phyloP scores from a whole-genome alignment of 2,113 vertebrate species.

The Gadus macrocephalus region DNA sequence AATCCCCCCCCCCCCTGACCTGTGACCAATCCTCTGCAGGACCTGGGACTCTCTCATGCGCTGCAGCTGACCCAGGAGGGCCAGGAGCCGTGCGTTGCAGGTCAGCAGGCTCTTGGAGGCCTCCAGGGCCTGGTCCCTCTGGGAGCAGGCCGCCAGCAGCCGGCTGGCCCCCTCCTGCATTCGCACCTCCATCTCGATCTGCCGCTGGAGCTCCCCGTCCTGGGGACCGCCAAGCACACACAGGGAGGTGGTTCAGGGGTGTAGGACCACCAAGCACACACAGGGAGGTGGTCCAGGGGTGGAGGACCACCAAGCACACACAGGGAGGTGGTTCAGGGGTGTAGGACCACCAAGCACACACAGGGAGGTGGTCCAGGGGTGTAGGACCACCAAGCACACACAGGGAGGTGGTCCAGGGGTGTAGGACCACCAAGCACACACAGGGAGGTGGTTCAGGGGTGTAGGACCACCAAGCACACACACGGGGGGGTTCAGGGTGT shows the following conservation, averaged over 20 bases:
- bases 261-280: not conserved
- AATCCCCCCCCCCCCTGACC: too few species aligned
- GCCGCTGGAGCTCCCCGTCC: slow-evolving; percentile 78
- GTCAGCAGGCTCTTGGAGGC: slow-evolving; percentile 81
- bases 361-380: not conserved
- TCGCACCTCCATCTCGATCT: slow-evolving; percentile 82
- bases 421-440: not conserved
- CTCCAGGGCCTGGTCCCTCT: slow-evolving; percentile 81
- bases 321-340: not conserved
- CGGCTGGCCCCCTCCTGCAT: slow-evolving; percentile 82
- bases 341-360: not conserved
- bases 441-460: not conserved
- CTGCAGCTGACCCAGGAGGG: slow-evolving; percentile 80
- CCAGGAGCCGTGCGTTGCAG: slow-evolving; percentile 78
- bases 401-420: not conserved
- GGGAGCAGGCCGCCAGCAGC: slow-evolving; percentile 79
- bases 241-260: not conserved
- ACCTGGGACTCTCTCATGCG: slow-evolving; percentile 76
- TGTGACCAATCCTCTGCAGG: slow-evolving; percentile 59
- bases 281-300: not conserved
- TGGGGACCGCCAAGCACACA: slow-evolving; percentile 27
- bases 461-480: too few species aligned
- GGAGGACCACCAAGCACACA: not conserved
- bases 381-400: not conserved
- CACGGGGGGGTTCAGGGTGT: too few species aligned